Evolutionary conservation across 2,797 vertebrate species (phyloP).

Genomic region (Pteronotus mesoamericanus): DNA sequence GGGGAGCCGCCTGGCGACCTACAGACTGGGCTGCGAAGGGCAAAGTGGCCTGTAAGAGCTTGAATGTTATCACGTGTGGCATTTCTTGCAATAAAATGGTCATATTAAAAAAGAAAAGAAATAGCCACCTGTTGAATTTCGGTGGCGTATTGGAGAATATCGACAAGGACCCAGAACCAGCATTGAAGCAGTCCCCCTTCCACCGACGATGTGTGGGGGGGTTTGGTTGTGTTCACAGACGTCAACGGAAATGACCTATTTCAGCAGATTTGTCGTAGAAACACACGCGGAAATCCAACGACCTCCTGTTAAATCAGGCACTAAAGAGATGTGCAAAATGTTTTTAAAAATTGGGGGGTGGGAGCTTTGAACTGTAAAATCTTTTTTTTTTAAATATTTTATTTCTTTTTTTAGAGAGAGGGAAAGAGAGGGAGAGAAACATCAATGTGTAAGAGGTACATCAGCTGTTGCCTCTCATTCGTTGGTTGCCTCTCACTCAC

Average conservation of each 20-base stretch:
- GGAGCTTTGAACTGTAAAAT: no score
- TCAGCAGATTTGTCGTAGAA: fast-evolving
- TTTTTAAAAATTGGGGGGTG: neutral
- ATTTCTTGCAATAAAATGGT: fast-evolving
- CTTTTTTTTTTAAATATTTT: no score
- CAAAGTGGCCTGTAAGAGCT: neutral
- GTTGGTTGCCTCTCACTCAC: no score
- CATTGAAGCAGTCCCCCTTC: fast-evolving
- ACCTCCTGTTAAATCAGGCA: neutral
- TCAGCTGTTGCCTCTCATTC: no score
- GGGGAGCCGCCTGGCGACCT: fast-evolving
- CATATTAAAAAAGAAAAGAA: neutral
- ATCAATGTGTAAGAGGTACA: no score
- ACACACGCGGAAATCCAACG: fast-evolving
- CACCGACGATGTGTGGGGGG: no score
- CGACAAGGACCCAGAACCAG: fast-evolving
- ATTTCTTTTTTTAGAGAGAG: no score
- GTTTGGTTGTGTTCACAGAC: fast-evolving
- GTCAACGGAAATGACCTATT: fast-evolving
- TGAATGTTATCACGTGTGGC: neutral
- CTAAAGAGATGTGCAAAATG: neutral
- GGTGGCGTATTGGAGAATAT: neutral
- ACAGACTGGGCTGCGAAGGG: neutral
- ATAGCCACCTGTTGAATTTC: fast-evolving
- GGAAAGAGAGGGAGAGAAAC: no score